A percentile compares a stretch with the other conserved stretches of the same genome.
These are phyloP conservation scores for Patella caerulea DNA, from an alignment of 2,888 invertebrate species.

Conservation along the genomic window DNA sequence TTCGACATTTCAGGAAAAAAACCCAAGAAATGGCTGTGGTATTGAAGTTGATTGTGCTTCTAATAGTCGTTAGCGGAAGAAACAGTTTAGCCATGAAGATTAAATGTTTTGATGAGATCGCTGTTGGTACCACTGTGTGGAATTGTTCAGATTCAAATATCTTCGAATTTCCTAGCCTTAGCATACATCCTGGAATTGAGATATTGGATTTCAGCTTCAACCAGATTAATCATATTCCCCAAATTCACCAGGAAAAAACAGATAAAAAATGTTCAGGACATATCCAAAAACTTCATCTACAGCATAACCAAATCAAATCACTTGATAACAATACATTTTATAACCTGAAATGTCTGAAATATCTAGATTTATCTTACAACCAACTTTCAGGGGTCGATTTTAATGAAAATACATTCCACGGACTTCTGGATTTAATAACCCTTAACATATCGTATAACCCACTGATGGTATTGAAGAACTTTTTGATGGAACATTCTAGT, in stretches of 20 bases:
- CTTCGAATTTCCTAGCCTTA: not conserved
- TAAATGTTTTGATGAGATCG: too few species aligned
- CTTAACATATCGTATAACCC: conserved; percentile 29
- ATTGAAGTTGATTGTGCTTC: too few species aligned
- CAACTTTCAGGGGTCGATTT: conserved; percentile 18
- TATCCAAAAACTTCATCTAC: conserved; percentile 23
- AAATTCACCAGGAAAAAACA: not conserved
- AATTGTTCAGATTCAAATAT: not conserved
- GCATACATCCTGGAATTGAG: not conserved
- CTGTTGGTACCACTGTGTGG: not conserved
- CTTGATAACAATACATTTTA: conserved; percentile 23
- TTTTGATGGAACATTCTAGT: not conserved
- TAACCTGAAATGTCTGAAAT: conserved; percentile 22
- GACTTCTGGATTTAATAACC: conserved; percentile 17
- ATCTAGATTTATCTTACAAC: conserved; percentile 30
- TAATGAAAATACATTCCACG: conserved; percentile 10
- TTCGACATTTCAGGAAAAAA: too few species aligned
- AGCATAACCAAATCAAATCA: conserved; percentile 25
- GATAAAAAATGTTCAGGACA: not conserved
- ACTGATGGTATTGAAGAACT: conserved; percentile 16
- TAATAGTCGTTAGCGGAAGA: too few species aligned
- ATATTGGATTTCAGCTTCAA: not conserved
- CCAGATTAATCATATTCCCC: not conserved
- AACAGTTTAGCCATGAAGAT: too few species aligned
- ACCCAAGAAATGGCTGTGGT: too few species aligned